Conservation (phyloP, 2,888 invertebrate genomes). For the Hirtodrosophila trivittata region DNA sequence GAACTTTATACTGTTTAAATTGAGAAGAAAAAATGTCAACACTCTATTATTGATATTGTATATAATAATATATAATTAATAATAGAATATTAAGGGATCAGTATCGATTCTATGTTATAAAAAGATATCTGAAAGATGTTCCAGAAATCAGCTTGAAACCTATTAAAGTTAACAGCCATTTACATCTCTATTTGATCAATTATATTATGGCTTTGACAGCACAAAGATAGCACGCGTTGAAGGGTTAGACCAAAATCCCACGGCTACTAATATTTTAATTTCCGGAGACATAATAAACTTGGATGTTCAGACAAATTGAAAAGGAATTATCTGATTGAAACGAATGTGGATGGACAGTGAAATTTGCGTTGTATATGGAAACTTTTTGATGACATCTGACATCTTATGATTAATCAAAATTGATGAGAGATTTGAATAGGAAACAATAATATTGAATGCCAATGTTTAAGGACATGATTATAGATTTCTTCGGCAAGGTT, state of each 20-base stretch:
- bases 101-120: too few relatives aligned
- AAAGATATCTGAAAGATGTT: too few relatives aligned
- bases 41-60: too few relatives aligned
- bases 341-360: conserved; percentile 40
- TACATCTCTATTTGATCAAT: conserved; percentile 33
- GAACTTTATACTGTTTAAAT: too few relatives aligned
- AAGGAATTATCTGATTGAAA: conserved; percentile 4
- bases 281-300: conserved; percentile 57
- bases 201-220: conserved; percentile 60
- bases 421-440: conserved; percentile 61
- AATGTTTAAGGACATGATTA: conserved; percentile 33
- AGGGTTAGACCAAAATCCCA: conserved; percentile 59
- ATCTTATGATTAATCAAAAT: conserved; percentile 52
- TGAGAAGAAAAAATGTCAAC: too few relatives aligned
- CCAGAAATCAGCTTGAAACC: conserved; percentile 46
- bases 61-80: too few relatives aligned
- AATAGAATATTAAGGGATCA: too few relatives aligned
- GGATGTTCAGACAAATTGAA: conserved; percentile 29
- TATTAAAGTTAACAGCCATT: conserved; percentile 40
- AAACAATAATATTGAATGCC: conserved; percentile 34
- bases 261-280: conserved; percentile 43
- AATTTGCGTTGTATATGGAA: conserved; percentile 61
- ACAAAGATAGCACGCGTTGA: conserved; percentile 50
- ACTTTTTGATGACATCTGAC: conserved; percentile 50
- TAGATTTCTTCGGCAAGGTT: conserved; percentile 35